Percentiles rank a stretch among this genome's conserved stretches.
Conservation (phyloP, 2,797 vertebrate species). For the Stomatorhinus walkeri region DNA sequence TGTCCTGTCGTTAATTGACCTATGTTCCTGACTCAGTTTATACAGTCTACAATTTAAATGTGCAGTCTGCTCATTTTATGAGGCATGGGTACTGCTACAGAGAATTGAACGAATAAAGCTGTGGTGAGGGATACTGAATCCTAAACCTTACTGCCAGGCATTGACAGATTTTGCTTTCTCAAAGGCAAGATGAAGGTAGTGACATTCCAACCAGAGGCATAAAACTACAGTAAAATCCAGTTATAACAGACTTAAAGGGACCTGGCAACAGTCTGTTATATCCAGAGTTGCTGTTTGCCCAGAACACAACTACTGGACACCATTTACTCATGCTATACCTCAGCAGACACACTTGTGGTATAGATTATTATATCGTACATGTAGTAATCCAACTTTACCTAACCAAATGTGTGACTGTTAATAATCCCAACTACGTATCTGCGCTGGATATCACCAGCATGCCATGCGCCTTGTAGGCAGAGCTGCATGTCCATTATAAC, state of each 20-base stretch:
- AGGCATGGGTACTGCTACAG: background rate
- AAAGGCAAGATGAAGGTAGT: background rate
- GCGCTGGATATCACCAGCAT: too few species aligned
- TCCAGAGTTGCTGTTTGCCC: background rate
- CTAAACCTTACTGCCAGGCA: background rate
- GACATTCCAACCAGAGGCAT: background rate
- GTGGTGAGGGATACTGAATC: background rate
- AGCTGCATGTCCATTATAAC: background rate
- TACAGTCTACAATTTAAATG: background rate
- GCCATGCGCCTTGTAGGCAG: too few species aligned
- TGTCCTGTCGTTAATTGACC: background rate
- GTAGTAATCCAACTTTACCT: too few species aligned
- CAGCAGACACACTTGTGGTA: too few species aligned
- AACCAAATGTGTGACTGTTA: too few species aligned
- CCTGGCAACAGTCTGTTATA: background rate
- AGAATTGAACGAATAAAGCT: background rate
- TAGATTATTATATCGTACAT: too few species aligned
- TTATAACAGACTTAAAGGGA: background rate
- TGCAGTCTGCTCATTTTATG: background rate
- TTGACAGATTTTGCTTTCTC: background rate
- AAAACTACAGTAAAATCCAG: background rate
- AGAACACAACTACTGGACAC: background rate
- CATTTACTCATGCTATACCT: background rate
- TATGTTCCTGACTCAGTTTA: background rate
- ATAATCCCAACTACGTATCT: too few species aligned